Conservation (phyloP, 2,797 vertebrate species). For the Melanogrammus aeglefinus region DNA sequence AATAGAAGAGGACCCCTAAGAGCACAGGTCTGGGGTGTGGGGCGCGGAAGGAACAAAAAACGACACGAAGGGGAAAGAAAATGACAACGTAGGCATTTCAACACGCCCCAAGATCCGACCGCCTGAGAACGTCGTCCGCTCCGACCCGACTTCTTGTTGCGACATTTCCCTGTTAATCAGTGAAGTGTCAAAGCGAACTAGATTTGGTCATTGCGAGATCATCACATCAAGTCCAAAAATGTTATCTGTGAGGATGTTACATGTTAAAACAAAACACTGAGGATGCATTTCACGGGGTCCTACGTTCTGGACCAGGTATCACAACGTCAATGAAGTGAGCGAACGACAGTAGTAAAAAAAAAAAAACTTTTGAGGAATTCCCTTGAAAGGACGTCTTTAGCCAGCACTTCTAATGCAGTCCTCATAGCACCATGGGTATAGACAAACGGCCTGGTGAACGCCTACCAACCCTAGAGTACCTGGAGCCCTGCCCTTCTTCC, state of each 20-base stretch:
- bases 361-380: not conserved
- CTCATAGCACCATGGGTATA: not conserved
- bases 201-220: not conserved
- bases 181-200: not conserved
- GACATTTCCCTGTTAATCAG: not conserved
- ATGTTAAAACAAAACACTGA: not conserved
- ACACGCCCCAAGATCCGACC: not conserved
- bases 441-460: not conserved
- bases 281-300: not conserved
- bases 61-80: not conserved
- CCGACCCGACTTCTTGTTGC: no score
- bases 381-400: not conserved
- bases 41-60: not conserved
- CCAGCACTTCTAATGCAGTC: not conserved
- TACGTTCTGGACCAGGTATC: not conserved
- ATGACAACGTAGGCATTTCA: not conserved
- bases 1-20: conserved; percentile 58
- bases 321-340: not conserved
- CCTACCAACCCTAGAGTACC: not conserved
- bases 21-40: not conserved
- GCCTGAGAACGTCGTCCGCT: not conserved
- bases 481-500: not conserved
- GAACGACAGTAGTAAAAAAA: not conserved
- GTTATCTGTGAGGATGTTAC: no score
- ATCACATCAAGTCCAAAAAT: no score